Evolutionary conservation across 2,113 vertebrate species (phyloP).

Genomic region (Penelope pileata): DNA sequence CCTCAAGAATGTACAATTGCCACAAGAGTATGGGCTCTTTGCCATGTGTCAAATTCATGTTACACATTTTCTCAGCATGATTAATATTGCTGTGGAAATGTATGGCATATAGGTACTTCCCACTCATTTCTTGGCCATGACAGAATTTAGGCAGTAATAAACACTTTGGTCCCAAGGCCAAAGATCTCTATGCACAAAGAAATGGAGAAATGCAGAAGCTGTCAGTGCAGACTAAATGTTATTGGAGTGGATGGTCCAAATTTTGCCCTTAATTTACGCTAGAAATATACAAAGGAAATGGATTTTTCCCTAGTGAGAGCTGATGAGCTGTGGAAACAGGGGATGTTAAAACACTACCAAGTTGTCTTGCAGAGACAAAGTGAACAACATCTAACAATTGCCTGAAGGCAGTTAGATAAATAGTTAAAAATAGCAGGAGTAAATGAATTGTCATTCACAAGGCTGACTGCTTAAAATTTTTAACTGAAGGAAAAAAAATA

Average conservation of each 20-base stretch:
- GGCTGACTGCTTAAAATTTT: background rate
- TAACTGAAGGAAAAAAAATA: background rate
- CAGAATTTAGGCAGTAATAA: background rate
- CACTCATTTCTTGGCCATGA: background rate
- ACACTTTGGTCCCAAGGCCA: background rate
- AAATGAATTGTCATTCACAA: background rate
- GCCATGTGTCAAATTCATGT: fast-evolving
- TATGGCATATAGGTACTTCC: background rate
- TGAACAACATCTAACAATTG: background rate
- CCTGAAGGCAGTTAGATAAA: constrained; percentile 11
- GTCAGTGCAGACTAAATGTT: background rate
- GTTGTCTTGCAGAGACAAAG: background rate
- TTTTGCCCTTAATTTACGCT: background rate
- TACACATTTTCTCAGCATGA: background rate
- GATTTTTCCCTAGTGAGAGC: background rate
- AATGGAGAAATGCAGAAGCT: background rate
- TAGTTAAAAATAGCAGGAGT: background rate
- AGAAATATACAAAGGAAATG: background rate
- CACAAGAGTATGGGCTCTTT: background rate
- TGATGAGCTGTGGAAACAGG: background rate
- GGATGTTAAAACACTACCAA: background rate
- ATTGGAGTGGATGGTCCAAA: background rate
- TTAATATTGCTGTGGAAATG: background rate
- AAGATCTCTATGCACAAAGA: background rate
- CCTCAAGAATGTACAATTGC: background rate